A percentile compares a stretch with the other conserved stretches of the same genome.
Evolutionary conservation across 2,797 vertebrate genomes (phyloP).

Genomic region (Enteromius thamalakanensis): DNA sequence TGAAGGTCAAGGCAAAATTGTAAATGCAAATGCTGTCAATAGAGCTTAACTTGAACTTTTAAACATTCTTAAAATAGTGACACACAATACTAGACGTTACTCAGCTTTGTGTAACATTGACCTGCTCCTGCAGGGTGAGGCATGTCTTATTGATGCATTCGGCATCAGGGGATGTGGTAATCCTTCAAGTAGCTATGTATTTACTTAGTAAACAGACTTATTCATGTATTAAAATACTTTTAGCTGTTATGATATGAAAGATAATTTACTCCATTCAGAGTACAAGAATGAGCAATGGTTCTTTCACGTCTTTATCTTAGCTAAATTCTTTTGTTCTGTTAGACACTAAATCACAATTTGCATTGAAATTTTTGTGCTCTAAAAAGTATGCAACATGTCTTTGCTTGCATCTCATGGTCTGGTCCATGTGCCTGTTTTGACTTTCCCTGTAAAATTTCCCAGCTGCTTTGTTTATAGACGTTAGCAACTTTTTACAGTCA

Average conservation of each 20-base stretch:
- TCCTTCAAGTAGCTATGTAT: background rate
- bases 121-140: background rate
- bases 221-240: constrained; percentile 1
- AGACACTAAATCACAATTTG: constrained; percentile 32
- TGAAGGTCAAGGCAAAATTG: background rate
- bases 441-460: background rate
- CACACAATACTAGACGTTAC: background rate
- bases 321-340: background rate
- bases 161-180: background rate
- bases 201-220: constrained; percentile 32
- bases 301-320: background rate
- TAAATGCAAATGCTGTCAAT: background rate
- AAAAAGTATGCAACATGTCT: constrained; percentile 16
- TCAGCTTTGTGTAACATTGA: background rate
- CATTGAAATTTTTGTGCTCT: constrained; percentile 11
- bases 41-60: background rate
- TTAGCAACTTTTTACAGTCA: background rate
- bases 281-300: background rate
- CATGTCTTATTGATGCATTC: background rate
- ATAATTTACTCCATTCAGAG: constrained; percentile 7
- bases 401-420: background rate
- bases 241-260: background rate
- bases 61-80: constrained; percentile 1
- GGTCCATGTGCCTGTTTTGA: background rate
- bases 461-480: constrained; percentile 1